Percentiles rank a stretch among this genome's conserved stretches.
Conservation (phyloP, 30 jellyfish, hydroid and myxozoan genomes). For the Aurelia aurita region DNA sequence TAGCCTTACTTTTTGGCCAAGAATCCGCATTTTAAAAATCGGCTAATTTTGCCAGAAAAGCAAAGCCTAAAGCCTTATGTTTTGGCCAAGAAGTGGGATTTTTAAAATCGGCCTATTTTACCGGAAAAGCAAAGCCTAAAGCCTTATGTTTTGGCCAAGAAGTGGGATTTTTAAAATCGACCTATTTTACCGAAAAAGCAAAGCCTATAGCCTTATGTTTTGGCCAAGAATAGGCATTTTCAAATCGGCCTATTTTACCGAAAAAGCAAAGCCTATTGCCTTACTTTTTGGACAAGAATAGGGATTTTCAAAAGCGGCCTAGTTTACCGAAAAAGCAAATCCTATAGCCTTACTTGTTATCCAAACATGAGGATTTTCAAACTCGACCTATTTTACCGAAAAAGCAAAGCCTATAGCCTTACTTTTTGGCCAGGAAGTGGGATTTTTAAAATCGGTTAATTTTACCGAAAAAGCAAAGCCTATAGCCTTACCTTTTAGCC, state of each 20-base stretch:
- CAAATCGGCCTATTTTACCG: background rate
- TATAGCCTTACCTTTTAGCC: background rate
- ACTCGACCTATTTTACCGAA: background rate
- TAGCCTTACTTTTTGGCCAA: background rate
- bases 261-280: background rate
- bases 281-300: background rate
- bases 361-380: background rate
- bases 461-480: background rate
- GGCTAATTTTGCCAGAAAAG: background rate
- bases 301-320: background rate
- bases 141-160: background rate
- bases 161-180: background rate
- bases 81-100: background rate
- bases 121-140: background rate
- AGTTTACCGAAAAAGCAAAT: background rate
- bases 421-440: background rate
- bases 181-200: background rate
- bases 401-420: conserved; percentile 1
- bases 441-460: background rate
- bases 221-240: background rate
- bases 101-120: background rate
- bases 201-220: background rate
- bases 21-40: background rate
- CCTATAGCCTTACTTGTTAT: background rate
- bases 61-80: background rate